Conservation (phyloP, 1,140 invertebrate genomes). For the Caenorhabditis remanei region DNA sequence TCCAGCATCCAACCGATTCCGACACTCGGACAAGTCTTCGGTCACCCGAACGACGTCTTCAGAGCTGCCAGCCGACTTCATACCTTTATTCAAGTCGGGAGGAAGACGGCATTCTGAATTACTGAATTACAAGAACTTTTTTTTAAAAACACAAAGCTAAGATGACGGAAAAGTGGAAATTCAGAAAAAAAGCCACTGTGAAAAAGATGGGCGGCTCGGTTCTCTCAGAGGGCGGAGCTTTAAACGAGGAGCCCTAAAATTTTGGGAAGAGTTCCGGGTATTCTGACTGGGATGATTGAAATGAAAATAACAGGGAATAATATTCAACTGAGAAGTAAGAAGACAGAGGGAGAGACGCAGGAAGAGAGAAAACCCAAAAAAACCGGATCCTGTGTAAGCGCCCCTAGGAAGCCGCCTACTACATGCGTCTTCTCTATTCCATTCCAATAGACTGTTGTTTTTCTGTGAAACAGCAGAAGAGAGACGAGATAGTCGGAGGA, state of each 20-base stretch:
- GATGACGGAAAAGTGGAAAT: neutral
- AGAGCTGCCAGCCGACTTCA: constrained; percentile 21
- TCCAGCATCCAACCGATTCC: constrained; percentile 50
- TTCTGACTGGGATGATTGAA: neutral
- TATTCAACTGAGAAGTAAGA: neutral
- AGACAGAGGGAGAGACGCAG: neutral
- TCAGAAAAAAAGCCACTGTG: neutral
- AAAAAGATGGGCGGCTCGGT: neutral
- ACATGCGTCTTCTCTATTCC: neutral
- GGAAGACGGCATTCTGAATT: neutral
- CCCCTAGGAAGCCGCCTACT: neutral
- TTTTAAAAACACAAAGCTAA: neutral
- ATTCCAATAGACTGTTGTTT: neutral
- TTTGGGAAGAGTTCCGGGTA: neutral
- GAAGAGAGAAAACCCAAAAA: neutral
- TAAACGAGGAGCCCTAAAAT: too few relatives aligned
- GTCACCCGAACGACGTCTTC: constrained; percentile 51
- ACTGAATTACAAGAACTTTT: too few relatives aligned
- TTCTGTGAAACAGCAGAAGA: neutral
- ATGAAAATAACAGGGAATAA: neutral
- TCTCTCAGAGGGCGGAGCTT: neutral
- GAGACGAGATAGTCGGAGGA: neutral
- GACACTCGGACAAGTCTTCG: constrained; percentile 36
- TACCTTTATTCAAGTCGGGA: neutral
- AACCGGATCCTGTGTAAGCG: neutral